Evolutionary conservation across 1,140 invertebrate species (phyloP).

Genomic region (Trachymyrmex septentrionalis): DNA sequence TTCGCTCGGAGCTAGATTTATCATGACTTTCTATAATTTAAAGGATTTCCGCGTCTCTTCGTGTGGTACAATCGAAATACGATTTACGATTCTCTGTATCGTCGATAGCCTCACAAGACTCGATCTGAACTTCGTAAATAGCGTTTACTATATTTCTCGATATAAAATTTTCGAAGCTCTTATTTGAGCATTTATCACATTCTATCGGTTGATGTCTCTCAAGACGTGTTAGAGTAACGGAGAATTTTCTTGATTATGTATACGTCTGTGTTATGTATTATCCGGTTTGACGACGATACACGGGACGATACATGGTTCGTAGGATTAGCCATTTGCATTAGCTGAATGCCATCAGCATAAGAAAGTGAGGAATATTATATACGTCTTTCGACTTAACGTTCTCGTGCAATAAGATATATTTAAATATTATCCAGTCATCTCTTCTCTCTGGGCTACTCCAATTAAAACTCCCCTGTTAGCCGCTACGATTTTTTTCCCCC

Average conservation of each 20-base stretch:
- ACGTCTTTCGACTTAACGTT: background rate
- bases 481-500: slow-evolving; percentile 37
- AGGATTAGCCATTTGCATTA: slow-evolving; percentile 39
- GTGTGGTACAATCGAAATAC: slow-evolving; percentile 4
- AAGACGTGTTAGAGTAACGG: slow-evolving; percentile 8
- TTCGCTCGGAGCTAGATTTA: background rate
- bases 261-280: slow-evolving; percentile 3
- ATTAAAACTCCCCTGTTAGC: slow-evolving; percentile 56
- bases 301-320: background rate
- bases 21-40: background rate
- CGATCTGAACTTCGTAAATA: slow-evolving; percentile 23
- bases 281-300: slow-evolving; percentile 20
- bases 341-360: slow-evolving; percentile 9
- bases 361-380: slow-evolving; percentile 15
- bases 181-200: background rate
- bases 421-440: slow-evolving; percentile 27
- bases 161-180: slow-evolving; percentile 13
- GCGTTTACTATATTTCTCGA: slow-evolving; percentile 15
- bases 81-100: slow-evolving; percentile 14
- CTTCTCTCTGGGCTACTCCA: slow-evolving; percentile 17
- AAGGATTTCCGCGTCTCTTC: background rate
- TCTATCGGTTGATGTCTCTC: background rate
- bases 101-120: background rate
- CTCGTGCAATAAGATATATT: slow-evolving; percentile 23
- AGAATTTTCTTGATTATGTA: slow-evolving; percentile 16